A percentile compares a stretch with the other conserved stretches of the same genome.
These are phyloP conservation scores for Aphelocoma californica DNA, from an alignment of 2,797 vertebrate genomes.

Conservation along the genomic window DNA sequence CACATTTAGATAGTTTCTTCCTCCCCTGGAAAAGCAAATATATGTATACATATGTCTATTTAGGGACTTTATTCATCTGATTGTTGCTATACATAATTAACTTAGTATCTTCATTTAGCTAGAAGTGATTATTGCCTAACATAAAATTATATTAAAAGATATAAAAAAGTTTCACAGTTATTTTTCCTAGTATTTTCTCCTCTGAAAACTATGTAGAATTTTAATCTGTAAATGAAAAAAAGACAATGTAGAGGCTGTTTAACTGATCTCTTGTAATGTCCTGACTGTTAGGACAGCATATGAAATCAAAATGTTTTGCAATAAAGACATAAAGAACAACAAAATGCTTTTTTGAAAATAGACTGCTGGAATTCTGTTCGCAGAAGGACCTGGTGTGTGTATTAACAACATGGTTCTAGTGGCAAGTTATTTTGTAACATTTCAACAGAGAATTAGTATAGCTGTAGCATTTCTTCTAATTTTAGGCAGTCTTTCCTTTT, in stretches of 20 bases:
- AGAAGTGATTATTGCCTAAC: neutral
- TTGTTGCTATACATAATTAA: neutral
- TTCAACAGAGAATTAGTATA: neutral
- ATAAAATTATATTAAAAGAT: neutral
- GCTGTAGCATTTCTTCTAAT: neutral
- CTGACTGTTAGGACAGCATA: neutral
- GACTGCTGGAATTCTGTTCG: neutral
- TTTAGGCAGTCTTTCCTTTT: neutral
- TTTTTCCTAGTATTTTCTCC: neutral
- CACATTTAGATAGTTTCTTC: neutral
- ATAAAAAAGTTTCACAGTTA: neutral
- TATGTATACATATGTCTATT: neutral
- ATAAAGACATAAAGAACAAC: neutral
- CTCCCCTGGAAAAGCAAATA: neutral
- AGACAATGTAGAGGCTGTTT: fast-evolving
- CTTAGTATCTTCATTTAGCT: neutral
- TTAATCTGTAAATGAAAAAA: neutral
- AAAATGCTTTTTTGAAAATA: neutral
- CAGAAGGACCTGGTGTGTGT: neutral
- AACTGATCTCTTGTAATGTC: neutral
- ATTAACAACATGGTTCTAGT: neutral
- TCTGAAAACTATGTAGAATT: neutral
- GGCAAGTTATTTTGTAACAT: neutral
- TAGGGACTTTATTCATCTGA: neutral
- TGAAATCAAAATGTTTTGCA: neutral